These are phyloP conservation scores for Hystrix cristata DNA, from an alignment of 2,113 vertebrate genomes.

Conservation along the genomic window DNA sequence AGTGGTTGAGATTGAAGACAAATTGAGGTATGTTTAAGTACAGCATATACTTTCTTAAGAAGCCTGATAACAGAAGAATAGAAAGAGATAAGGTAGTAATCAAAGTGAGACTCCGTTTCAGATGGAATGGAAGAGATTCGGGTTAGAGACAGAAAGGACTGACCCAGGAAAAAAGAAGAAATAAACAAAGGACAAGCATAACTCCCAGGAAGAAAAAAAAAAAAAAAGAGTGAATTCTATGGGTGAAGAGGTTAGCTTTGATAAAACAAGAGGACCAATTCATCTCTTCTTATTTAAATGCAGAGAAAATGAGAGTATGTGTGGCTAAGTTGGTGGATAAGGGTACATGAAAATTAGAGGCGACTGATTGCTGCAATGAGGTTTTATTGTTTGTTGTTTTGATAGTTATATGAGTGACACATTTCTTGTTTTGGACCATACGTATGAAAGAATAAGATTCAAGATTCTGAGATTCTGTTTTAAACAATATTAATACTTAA, in stretches of 20 bases:
- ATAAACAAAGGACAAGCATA: not conserved
- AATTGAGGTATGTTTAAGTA: not conserved
- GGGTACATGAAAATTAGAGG: not conserved
- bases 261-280: not conserved
- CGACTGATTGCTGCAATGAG: not conserved
- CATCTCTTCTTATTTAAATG: not conserved
- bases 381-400: not conserved
- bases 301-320: not conserved
- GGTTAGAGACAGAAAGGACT: not conserved
- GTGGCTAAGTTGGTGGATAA: not conserved
- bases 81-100: not conserved
- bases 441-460: not conserved
- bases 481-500: not conserved
- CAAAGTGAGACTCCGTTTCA: not conserved
- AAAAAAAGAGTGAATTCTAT: not conserved
- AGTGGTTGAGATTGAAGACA: conserved; percentile 35
- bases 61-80: not conserved
- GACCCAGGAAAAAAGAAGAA: not conserved
- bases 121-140: not conserved
- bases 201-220: not conserved
- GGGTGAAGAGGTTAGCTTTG: not conserved
- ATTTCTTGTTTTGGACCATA: not conserved
- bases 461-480: not conserved
- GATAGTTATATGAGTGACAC: not conserved
- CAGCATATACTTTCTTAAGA: not conserved